Percentiles rank a stretch among this genome's conserved stretches.
These are phyloP conservation scores for Scomberomorus guttatus DNA, from an alignment of 2,797 vertebrate species.

Conservation along the genomic window DNA sequence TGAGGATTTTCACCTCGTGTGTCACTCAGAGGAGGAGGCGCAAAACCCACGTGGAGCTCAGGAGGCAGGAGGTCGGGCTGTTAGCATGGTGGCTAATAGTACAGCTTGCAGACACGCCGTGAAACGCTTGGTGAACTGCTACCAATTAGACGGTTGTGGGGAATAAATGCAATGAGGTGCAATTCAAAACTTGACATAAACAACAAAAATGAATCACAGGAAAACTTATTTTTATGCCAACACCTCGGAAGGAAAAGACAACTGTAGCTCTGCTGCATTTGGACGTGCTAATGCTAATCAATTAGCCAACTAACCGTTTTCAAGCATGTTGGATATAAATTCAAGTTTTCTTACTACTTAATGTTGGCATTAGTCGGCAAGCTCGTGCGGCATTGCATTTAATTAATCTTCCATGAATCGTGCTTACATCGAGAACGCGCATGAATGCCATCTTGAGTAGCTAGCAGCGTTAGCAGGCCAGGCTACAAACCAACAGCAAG, in stretches of 20 bases:
- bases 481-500: constrained; percentile 10
- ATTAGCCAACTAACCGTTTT: background rate
- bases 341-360: fast-evolving
- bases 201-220: fast-evolving
- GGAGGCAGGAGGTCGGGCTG: constrained; percentile 45
- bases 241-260: fast-evolving
- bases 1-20: constrained; percentile 65
- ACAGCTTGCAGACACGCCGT: fast-evolving
- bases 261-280: background rate
- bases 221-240: fast-evolving
- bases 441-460: constrained; percentile 72
- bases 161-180: fast-evolving
- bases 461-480: constrained; percentile 57
- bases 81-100: constrained; percentile 61
- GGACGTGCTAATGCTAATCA: constrained; percentile 23
- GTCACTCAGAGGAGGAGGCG: constrained; percentile 56
- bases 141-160: fast-evolving
- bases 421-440: constrained; percentile 52
- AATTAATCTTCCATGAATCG: fast-evolving
- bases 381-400: fast-evolving
- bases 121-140: background rate
- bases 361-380: fast-evolving
- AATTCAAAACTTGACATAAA: fast-evolving
- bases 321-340: fast-evolving
- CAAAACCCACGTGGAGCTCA: constrained; percentile 85